These are phyloP conservation scores for Atlantisia rogersi DNA, from an alignment of 2,113 vertebrate genomes.

Conservation along the genomic window DNA sequence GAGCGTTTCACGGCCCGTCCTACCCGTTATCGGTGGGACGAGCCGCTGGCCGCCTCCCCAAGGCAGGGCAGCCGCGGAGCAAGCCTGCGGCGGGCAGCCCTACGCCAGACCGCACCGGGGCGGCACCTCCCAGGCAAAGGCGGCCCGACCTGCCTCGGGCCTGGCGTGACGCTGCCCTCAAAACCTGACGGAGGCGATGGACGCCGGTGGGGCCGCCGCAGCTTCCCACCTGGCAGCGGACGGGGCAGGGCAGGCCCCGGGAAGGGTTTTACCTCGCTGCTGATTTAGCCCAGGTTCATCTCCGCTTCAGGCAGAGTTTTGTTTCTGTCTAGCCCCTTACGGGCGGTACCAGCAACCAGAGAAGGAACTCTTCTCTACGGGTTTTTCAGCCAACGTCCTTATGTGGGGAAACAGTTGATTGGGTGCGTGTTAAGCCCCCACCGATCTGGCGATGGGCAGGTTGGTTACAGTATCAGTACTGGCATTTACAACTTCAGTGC, in stretches of 20 bases:
- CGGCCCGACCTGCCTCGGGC: rapidly evolving
- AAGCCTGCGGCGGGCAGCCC: neutral
- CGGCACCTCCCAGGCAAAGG: rapidly evolving
- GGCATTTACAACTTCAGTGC: neutral
- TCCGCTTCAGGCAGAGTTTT: neutral
- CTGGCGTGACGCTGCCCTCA: neutral
- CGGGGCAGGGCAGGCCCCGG: too few species aligned
- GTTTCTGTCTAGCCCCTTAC: neutral
- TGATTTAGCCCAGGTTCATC: neutral
- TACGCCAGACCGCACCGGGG: neutral
- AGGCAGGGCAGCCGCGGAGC: neutral
- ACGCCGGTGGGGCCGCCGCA: rapidly evolving
- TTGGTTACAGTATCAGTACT: neutral
- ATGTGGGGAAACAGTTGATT: neutral
- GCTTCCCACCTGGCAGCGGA: neutral
- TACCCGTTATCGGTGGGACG: neutral
- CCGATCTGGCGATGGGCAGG: rapidly evolving
- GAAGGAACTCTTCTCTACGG: neutral
- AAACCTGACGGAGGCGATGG: neutral
- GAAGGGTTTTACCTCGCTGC: neutral
- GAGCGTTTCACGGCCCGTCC: too few species aligned
- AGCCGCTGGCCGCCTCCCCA: neutral
- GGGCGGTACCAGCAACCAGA: neutral
- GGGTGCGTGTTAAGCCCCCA: neutral
- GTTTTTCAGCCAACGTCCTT: neutral